phyloP scores from a whole-genome alignment of 2,888 invertebrate genomes.

The Trissolcus brochymenae region DNA sequence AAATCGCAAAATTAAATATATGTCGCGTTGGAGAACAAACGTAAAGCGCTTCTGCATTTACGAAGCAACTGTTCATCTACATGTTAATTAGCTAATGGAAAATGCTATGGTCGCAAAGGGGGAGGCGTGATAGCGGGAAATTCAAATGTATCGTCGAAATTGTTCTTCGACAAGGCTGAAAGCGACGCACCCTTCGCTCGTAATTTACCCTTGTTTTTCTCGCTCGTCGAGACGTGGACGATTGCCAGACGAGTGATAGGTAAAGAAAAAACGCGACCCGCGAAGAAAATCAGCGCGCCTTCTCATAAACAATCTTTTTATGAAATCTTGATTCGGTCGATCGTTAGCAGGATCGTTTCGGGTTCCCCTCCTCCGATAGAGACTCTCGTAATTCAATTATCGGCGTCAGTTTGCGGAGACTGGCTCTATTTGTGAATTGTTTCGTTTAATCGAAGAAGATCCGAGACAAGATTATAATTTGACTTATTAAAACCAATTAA shows the following conservation, averaged over 20 bases:
- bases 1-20: slow-evolving; percentile 2
- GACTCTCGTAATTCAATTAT: slow-evolving; percentile 75
- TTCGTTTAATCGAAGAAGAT: slow-evolving; percentile 68
- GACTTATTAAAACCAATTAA: too few relatives aligned
- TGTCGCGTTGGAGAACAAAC: slow-evolving; percentile 1
- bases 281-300: slow-evolving; percentile 25
- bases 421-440: slow-evolving; percentile 66
- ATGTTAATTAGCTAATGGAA: slow-evolving; percentile 74
- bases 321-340: slow-evolving; percentile 59
- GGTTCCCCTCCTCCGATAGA: slow-evolving; percentile 69
- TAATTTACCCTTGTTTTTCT: slow-evolving; percentile 74
- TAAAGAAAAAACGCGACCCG: slow-evolving; percentile 23
- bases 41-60: slow-evolving; percentile 21
- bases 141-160: slow-evolving; percentile 74
- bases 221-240: slow-evolving; percentile 60
- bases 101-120: slow-evolving; percentile 61
- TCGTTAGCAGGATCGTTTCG: slow-evolving; percentile 70
- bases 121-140: slow-evolving; percentile 69
- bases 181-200: slow-evolving; percentile 65
- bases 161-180: slow-evolving; percentile 63
- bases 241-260: slow-evolving; percentile 1
- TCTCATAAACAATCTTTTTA: slow-evolving; percentile 43
- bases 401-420: slow-evolving; percentile 53
- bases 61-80: slow-evolving; percentile 30
- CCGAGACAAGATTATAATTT: too few relatives aligned